Conservation (phyloP, 1,140 invertebrate genomes). For the Lasaia peninsularis region DNA sequence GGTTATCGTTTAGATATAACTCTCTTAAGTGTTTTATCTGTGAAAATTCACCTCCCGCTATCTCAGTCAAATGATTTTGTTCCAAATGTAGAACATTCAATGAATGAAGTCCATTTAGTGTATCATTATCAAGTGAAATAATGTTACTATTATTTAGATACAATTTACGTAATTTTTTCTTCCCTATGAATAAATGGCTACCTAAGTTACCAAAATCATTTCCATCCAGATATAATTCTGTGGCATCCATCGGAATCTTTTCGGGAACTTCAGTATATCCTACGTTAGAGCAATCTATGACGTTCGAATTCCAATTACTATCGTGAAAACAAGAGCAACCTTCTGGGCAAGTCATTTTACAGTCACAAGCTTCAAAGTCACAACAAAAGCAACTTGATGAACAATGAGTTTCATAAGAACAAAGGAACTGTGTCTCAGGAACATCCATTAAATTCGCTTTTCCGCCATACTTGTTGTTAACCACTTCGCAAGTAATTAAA, state of each 20-base stretch:
- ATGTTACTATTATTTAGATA: slow-evolving; percentile 91
- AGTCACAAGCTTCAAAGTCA: slow-evolving; percentile 93
- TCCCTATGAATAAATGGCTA: slow-evolving; percentile 91
- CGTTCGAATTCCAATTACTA: slow-evolving; percentile 92
- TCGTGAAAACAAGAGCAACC: slow-evolving; percentile 94
- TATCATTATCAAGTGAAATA: slow-evolving; percentile 85
- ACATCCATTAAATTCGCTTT: slow-evolving; percentile 86
- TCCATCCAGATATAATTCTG: slow-evolving; percentile 91
- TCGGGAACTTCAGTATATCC: slow-evolving; percentile 86
- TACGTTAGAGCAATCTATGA: slow-evolving; percentile 89
- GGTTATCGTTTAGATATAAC: slow-evolving; percentile 90
- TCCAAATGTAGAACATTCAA: slow-evolving; percentile 88
- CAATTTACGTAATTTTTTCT: slow-evolving; percentile 89
- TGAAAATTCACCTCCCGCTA: slow-evolving; percentile 88
- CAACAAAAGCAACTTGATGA: slow-evolving; percentile 93
- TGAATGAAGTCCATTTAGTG: slow-evolving; percentile 88
- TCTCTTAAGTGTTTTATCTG: slow-evolving; percentile 86
- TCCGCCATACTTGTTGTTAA: slow-evolving; percentile 89
- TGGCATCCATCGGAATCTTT: slow-evolving; percentile 93
- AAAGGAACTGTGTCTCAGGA: slow-evolving; percentile 90
- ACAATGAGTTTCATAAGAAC: slow-evolving; percentile 91
- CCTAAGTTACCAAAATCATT: slow-evolving; percentile 87
- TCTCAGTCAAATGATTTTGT: slow-evolving; percentile 85
- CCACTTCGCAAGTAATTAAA: slow-evolving; percentile 87
- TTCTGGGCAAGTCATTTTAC: slow-evolving; percentile 92